Evolutionary conservation across 2,797 vertebrate species (phyloP), one percentile per base, ranked within the genome.

Genomic region (Sylvilagus floridanus): DNA sequence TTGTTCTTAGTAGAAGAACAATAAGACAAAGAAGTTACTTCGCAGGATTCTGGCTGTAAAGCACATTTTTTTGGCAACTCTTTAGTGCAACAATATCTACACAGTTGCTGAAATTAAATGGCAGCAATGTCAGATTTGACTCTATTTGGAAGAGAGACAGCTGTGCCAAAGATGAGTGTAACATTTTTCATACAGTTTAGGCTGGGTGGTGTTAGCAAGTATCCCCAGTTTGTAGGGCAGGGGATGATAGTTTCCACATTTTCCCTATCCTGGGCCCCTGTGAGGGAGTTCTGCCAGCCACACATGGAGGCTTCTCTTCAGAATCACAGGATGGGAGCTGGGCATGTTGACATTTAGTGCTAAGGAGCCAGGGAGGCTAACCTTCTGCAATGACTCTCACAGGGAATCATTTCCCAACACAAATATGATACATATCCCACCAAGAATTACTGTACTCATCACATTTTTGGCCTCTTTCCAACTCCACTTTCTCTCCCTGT

Each of bases 1-100:
- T 32, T 72, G 24, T n/a, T 93, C 37, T 72, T 69, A 35, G 88
- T 88, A 69, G 90, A 60, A 42, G 4, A 69, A 57, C 83, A 72
- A n/a, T 69, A 66, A 88, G 86, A 77, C 35, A 77, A 93, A 73
- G 16, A 63, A 84, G 62, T 72, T 42, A 26, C 22, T 22, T 84
- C 24, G 13, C 76, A 93, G 37, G 62, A 86, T 86, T 66, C 90
- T 79, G 68, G 54, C 88, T 60, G 14, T 11, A 84, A 87, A 77
- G 81, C 95, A 92, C 28, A 28, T 83, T 63, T 42, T 42, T 65
- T 24, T 47, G 77, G 68, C 22, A 73, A 77, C 16, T 73, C 68
- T 82, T 50, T 42, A 24, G 71, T 30, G 35, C 30, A 78, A 42
- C 19, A 65, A 26, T 11, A 77, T 65, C 42, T 68, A 66, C 84